Percentiles rank a stretch among this genome's conserved stretches.
Conservation (phyloP, 2,797 vertebrate species). For the Megaceryle alcyon region DNA sequence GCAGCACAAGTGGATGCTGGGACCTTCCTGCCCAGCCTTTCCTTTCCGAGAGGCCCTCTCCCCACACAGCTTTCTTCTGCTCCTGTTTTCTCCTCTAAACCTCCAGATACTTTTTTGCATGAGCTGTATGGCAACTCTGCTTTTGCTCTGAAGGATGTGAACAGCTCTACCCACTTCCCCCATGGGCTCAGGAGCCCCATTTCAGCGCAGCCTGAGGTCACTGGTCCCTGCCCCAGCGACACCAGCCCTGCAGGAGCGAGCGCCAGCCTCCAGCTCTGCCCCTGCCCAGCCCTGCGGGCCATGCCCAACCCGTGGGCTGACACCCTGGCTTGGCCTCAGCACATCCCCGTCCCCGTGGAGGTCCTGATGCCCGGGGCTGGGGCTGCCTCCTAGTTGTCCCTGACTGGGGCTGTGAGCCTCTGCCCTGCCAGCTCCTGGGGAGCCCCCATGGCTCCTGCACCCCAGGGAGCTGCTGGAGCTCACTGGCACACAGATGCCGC, state of each 20-base stretch:
- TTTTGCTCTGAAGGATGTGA: neutral
- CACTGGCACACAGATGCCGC: accelerated
- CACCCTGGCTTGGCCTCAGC: neutral
- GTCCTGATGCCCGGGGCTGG: neutral
- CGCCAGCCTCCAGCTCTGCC: neutral
- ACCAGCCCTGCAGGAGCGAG: neutral
- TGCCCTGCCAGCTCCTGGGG: neutral
- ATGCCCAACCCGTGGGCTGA: accelerated
- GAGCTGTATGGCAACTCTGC: neutral
- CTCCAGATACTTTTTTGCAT: neutral
- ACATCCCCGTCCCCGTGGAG: neutral
- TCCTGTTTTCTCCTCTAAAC: neutral
- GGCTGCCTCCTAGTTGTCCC: neutral
- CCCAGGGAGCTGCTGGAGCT: neutral
- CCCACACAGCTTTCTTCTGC: neutral
- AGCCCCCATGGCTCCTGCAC: neutral
- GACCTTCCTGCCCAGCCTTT: neutral
- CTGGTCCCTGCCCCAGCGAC: neutral
- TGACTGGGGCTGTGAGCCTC: neutral
- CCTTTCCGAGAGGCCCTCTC: neutral
- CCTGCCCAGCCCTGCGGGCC: neutral
- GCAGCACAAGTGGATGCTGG: neutral
- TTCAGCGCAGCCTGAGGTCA: neutral
- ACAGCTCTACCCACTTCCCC: neutral
- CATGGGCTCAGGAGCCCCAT: neutral